Base-by-base conservation (phyloP, 2,113 vertebrate species). In the Platysteira castanea region DNA sequence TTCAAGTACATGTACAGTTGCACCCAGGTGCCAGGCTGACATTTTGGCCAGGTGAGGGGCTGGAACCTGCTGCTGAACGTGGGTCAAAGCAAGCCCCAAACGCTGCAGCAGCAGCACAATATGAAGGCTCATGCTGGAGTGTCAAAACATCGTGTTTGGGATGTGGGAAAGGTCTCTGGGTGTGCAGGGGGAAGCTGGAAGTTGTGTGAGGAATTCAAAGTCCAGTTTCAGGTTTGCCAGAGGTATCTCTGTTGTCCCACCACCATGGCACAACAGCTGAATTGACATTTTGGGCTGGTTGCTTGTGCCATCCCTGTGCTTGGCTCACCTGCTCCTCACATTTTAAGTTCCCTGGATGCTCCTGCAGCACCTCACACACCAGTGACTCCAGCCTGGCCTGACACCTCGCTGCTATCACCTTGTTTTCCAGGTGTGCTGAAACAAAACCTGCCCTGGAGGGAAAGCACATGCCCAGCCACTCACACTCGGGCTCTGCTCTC, bases 51-150 rank as follows among this genome's bases (percentile, higher is more conserved):
- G 16, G 33, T 30, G 21, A 83, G 15, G 28, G n/a, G 26, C 56
- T 83, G 53, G 74, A 70, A 78, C 5, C 4, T 59, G 20, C 2
- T 35, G 20, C 30, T 61, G 18, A 53, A 4, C 0, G 0, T 27
- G 24, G 41, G 20, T 33, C 46, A 39, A 41, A 10, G 3, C 47
- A 54, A 77, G 41, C 53, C 52, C 46, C 4, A 2, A 37, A 33
- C 14, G 28, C 65, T 9, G 2, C 49, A 50, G 44, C 57, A 49
- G 71, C 44, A 59, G 23, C 78, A 27, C 27, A 9, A 7, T 13
- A 11, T 7, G 47, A 61, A 27, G 33, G 31, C 4, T 77, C 15
- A 4, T 15, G 42, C 1, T 46, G 47, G 47, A 20, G 17, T 20
- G n/a, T 26, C 68, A 49, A 74, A 73, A 53, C 4, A 4, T 12